Evolutionary conservation across 2,113 vertebrate species (phyloP).

Genomic region (Siniperca knerii): DNA sequence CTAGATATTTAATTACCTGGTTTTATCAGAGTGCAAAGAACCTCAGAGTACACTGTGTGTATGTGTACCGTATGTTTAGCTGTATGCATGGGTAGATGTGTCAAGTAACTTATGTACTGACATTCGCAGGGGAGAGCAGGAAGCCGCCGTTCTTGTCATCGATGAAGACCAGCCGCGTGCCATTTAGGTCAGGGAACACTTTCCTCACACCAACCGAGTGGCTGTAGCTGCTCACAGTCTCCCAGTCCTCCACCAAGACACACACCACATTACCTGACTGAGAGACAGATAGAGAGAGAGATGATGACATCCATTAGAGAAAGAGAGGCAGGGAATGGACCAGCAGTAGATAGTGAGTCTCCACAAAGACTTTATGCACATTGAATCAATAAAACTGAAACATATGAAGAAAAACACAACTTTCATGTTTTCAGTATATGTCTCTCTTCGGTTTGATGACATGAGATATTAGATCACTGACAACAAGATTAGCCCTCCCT

Average conservation of each 20-base stretch:
- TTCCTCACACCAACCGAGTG: constrained; percentile 92
- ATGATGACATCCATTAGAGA: background rate
- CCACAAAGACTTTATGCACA: background rate
- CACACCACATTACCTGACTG: constrained; percentile 91
- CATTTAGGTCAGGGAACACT: constrained; percentile 93
- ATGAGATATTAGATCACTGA: no score
- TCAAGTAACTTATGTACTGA: constrained; percentile 59
- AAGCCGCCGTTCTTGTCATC: constrained; percentile 96
- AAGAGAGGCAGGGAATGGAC: background rate
- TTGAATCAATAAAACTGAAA: background rate
- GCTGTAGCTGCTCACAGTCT: constrained; percentile 91
- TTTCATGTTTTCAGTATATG: background rate
- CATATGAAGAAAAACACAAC: background rate
- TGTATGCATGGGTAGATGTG: background rate
- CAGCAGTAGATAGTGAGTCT: background rate
- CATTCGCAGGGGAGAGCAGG: constrained; percentile 91
- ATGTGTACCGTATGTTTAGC: background rate
- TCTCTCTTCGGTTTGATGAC: background rate
- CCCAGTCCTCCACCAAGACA: constrained; percentile 96
- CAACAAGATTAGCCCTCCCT: no score
- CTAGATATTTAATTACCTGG: background rate
- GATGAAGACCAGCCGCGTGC: constrained; percentile 92
- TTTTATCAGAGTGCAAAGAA: background rate
- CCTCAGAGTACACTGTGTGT: background rate
- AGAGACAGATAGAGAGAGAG: constrained; percentile 3